Conservation (phyloP, 2,888 invertebrate genomes). For the Hipparchia semele region DNA sequence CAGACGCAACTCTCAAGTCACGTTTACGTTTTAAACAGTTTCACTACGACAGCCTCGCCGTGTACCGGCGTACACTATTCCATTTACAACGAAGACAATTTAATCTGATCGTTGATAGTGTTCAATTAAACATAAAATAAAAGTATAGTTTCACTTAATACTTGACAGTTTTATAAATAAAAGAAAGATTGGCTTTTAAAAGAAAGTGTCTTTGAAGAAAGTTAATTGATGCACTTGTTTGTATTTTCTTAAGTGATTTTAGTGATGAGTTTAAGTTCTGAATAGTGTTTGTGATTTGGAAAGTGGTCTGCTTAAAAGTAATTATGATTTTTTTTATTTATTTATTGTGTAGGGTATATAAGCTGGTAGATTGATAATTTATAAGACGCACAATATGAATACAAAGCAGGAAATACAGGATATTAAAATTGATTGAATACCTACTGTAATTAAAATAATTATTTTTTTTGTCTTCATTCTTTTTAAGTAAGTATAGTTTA, state of each 20-base stretch:
- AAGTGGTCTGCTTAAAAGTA: not conserved
- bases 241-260: not conserved
- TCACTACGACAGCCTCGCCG: conserved; percentile 39
- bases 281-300: not conserved
- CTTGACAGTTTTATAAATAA: not conserved
- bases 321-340: not conserved
- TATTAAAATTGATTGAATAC: no score
- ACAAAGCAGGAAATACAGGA: no score
- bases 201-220: conserved; percentile 13
- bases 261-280: not conserved
- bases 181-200: conserved; percentile 1
- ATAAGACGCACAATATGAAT: no score
- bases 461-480: no score
- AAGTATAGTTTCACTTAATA: not conserved
- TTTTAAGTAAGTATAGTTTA: no score
- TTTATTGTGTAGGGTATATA: not conserved
- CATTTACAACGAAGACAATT: not conserved
- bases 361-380: not conserved
- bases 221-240: not conserved
- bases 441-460: no score
- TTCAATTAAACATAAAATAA: not conserved
- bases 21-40: conserved; percentile 42
- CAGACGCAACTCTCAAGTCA: conserved; percentile 35
- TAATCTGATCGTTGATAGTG: not conserved
- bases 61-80: not conserved